phyloP scores from a whole-genome alignment of 1,140 invertebrate species.

The Semibalanus balanoides region DNA sequence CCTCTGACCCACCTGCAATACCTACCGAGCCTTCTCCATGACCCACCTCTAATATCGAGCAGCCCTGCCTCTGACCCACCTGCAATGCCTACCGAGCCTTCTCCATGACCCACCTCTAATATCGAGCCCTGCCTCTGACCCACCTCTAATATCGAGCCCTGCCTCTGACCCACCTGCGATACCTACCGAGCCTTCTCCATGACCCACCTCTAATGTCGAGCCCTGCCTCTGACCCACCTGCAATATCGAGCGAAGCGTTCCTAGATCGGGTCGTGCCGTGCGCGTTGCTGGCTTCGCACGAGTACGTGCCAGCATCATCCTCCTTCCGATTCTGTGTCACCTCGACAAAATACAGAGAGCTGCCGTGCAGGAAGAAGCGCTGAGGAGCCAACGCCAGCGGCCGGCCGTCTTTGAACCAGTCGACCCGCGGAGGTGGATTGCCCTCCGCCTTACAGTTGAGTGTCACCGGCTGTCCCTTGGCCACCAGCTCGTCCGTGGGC shows the following conservation, averaged over 20 bases:
- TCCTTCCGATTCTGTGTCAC: constrained; percentile 26
- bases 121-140: too few relatives aligned
- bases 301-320: constrained; percentile 32
- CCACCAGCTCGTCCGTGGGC: background rate
- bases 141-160: too few relatives aligned
- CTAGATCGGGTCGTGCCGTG: constrained; percentile 30
- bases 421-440: background rate
- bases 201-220: too few relatives aligned
- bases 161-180: too few relatives aligned
- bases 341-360: constrained; percentile 33
- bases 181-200: too few relatives aligned
- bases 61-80: too few relatives aligned
- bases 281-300: constrained; percentile 35
- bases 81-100: too few relatives aligned
- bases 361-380: background rate
- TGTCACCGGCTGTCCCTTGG: background rate
- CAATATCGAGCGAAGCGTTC: constrained; percentile 34
- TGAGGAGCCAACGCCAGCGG: background rate
- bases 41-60: too few relatives aligned
- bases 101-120: too few relatives aligned
- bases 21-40: too few relatives aligned
- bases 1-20: too few relatives aligned
- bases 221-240: constrained; percentile 32
- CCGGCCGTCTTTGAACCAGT: background rate
- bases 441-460: constrained; percentile 2